A percentile compares a stretch with the other conserved stretches of the same genome.
These are phyloP conservation scores for Phortica okadai DNA, from an alignment of 2,888 invertebrate species.

Conservation along the genomic window DNA sequence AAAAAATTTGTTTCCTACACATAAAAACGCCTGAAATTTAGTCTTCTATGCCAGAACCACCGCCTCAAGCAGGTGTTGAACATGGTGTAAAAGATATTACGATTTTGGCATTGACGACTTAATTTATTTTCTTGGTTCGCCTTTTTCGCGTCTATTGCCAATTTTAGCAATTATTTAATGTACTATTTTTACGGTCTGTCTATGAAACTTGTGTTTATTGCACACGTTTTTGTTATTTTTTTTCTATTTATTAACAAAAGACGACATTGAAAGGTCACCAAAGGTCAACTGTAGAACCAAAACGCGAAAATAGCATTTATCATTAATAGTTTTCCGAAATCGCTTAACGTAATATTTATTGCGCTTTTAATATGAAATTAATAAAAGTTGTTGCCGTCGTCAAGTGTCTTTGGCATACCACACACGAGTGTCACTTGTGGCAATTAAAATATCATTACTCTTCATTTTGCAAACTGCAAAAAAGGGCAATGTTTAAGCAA, in stretches of 20 bases:
- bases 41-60: too few relatives aligned
- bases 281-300: constrained; percentile 46
- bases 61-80: too few relatives aligned
- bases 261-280: constrained; percentile 41
- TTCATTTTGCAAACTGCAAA: neutral
- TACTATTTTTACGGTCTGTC: constrained; percentile 10
- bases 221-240: neutral
- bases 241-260: neutral
- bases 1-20: too few relatives aligned
- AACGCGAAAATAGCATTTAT: constrained; percentile 43
- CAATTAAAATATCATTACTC: constrained; percentile 24
- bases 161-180: constrained; percentile 28
- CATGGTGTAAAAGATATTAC: neutral
- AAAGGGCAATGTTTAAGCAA: constrained; percentile 20
- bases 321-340: neutral
- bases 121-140: neutral
- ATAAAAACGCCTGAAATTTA: too few relatives aligned
- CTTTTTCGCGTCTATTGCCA: constrained; percentile 5
- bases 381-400: neutral
- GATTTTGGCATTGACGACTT: neutral
- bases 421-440: neutral
- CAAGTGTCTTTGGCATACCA: neutral
- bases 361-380: constrained; percentile 2
- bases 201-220: neutral
- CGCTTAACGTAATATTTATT: constrained; percentile 13